A percentile compares a stretch with the other conserved stretches of the same genome.
Evolutionary conservation across 2,797 vertebrate genomes (phyloP).

Genomic region (Acropternis orthonyx): DNA sequence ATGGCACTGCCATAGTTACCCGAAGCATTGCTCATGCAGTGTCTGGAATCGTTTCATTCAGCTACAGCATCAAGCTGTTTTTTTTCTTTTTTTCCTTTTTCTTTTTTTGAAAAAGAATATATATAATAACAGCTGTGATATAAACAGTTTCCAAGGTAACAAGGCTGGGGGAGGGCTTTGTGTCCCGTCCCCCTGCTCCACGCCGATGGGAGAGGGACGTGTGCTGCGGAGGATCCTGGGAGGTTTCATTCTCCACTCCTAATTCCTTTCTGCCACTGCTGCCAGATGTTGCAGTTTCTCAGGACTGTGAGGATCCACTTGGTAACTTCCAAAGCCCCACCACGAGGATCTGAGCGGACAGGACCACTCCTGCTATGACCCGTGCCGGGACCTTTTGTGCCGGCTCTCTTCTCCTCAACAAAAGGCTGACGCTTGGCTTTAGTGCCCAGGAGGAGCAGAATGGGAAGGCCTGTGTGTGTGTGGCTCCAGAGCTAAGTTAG

Average conservation of each 20-base stretch:
- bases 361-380: slow-evolving; percentile 1
- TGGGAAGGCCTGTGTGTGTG: background rate
- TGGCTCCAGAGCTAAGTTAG: slow-evolving; percentile 46
- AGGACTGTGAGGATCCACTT: background rate
- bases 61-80: background rate
- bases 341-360: background rate
- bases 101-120: background rate
- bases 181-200: slow-evolving; percentile 60
- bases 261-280: slow-evolving; percentile 84
- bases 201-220: slow-evolving; percentile 56
- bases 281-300: slow-evolving; percentile 83
- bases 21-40: slow-evolving; percentile 61
- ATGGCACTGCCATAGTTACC: slow-evolving; percentile 85
- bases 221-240: slow-evolving; percentile 81
- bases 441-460: slow-evolving; percentile 30
- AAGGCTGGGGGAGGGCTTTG: slow-evolving; percentile 63
- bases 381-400: slow-evolving; percentile 27
- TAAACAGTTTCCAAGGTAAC: slow-evolving; percentile 83
- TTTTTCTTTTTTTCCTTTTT: slow-evolving; percentile 24
- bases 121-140: slow-evolving; percentile 78
- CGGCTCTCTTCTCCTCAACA: slow-evolving; percentile 22
- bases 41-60: slow-evolving; percentile 73
- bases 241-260: slow-evolving; percentile 77
- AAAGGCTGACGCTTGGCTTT: slow-evolving; percentile 45
- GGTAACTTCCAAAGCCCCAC: slow-evolving; percentile 13